Evolutionary conservation across 2,888 invertebrate genomes (phyloP).

Genomic region (Tillus elongatus): DNA sequence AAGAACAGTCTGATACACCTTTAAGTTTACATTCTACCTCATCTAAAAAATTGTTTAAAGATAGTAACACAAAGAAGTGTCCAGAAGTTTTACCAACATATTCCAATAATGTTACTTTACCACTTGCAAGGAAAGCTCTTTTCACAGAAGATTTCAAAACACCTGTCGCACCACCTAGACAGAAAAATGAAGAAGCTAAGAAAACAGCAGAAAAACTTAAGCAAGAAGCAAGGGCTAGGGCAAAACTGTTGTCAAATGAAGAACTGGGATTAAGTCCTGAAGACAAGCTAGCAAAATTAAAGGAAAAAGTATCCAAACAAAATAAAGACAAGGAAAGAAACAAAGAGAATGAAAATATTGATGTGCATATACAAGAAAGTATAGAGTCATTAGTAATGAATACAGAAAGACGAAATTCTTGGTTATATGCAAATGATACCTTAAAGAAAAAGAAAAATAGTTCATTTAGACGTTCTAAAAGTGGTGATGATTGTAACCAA

Average conservation of each 20-base stretch:
- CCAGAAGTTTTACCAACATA: slow-evolving; percentile 28
- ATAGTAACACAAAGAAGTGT: slow-evolving; percentile 5
- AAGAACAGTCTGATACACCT: slow-evolving; percentile 23
- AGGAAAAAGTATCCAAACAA: slow-evolving; percentile 38
- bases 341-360: slow-evolving; percentile 25
- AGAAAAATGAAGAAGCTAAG: slow-evolving; percentile 42
- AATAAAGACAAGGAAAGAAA: too few relatives aligned
- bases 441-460: slow-evolving; percentile 32
- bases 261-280: slow-evolving; percentile 65
- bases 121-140: slow-evolving; percentile 39
- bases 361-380: slow-evolving; percentile 28
- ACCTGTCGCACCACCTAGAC: slow-evolving; percentile 45
- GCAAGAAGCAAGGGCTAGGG: slow-evolving; percentile 51
- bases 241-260: slow-evolving; percentile 61
- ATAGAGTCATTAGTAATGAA: slow-evolving; percentile 32
- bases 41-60: slow-evolving; percentile 15
- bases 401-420: slow-evolving; percentile 31
- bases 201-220: slow-evolving; percentile 51
- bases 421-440: slow-evolving; percentile 35
- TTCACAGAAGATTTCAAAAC: slow-evolving; percentile 40
- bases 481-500: slow-evolving; percentile 26
- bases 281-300: slow-evolving; percentile 50
- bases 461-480: slow-evolving; percentile 33
- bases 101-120: slow-evolving; percentile 40
- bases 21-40: slow-evolving; percentile 29